Conservation (phyloP, 2,113 vertebrate genomes). For the Chaetorhynchus papuensis region DNA sequence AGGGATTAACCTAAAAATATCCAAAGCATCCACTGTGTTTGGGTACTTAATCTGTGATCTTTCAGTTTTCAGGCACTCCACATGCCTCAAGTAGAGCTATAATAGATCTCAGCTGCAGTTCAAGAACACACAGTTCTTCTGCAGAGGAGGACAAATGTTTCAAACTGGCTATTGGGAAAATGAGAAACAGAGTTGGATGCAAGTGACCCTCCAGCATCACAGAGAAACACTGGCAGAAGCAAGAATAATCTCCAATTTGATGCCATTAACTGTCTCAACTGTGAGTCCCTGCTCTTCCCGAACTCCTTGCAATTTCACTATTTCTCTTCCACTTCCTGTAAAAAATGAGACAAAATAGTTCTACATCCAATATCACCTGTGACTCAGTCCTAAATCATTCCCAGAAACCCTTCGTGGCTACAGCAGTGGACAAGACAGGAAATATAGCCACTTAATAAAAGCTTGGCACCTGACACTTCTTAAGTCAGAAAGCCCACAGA, state of each 20-base stretch:
- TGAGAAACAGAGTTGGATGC: background rate
- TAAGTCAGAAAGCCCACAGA: background rate
- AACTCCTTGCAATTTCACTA: background rate
- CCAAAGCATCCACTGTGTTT: background rate
- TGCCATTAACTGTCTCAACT: background rate
- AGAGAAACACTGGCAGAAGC: background rate
- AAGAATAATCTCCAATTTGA: background rate
- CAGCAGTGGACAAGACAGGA: background rate
- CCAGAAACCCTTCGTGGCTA: background rate
- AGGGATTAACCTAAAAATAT: constrained; percentile 44
- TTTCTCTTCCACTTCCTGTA: background rate
- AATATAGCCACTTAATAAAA: background rate
- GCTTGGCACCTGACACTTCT: background rate
- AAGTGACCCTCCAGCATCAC: background rate
- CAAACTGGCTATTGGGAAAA: background rate
- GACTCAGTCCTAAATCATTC: background rate
- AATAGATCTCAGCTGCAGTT: background rate
- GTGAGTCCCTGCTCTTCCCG: background rate
- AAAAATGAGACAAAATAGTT: background rate
- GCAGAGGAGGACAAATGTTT: background rate
- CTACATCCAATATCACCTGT: background rate
- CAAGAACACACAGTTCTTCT: background rate
- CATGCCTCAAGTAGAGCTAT: background rate
- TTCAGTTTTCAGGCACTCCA: background rate
- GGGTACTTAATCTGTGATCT: background rate